These are phyloP conservation scores for Echinarachnius parma DNA, from an alignment of 53 echinoderm and acorn worm genomes.

Conservation along the genomic window DNA sequence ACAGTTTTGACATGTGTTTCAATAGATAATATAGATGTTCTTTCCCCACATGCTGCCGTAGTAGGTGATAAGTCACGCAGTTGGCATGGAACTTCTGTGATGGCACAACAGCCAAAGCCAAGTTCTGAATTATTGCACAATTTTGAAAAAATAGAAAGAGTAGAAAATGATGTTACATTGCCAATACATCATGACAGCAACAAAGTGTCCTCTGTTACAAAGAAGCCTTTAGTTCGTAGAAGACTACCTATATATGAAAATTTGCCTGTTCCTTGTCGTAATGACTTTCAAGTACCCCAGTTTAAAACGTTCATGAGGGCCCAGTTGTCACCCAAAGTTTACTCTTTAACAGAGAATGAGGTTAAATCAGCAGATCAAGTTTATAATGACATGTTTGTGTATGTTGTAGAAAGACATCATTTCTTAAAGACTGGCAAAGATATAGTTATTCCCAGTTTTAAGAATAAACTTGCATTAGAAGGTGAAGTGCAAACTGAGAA, in stretches of 20 bases:
- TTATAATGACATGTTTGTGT: slow-evolving; percentile 28
- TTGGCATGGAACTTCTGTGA: slow-evolving; percentile 60
- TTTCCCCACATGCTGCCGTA: too few species aligned
- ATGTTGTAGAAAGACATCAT: slow-evolving; percentile 34
- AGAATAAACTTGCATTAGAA: too few species aligned
- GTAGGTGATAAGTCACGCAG: too few species aligned
- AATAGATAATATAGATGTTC: too few species aligned
- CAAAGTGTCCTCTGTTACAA: slow-evolving; percentile 28
- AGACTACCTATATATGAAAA: not conserved
- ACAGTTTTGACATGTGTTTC: too few species aligned
- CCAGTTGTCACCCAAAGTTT: slow-evolving; percentile 5
- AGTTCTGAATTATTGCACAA: slow-evolving; percentile 19
- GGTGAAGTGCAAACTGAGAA: slow-evolving; percentile 26
- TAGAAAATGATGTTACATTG: not conserved
- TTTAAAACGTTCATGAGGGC: slow-evolving; percentile 42
- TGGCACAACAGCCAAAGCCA: slow-evolving; percentile 68
- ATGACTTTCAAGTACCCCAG: slow-evolving; percentile 20
- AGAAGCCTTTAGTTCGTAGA: not conserved
- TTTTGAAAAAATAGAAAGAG: not conserved
- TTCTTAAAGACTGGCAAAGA: too few species aligned
- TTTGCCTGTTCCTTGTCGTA: not conserved
- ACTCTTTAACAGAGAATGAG: slow-evolving; percentile 29
- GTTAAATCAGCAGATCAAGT: not conserved
- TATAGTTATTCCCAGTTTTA: too few species aligned
- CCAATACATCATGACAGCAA: not conserved